Conservation (phyloP, 2,113 vertebrate species). For the Neotoma lepida region DNA sequence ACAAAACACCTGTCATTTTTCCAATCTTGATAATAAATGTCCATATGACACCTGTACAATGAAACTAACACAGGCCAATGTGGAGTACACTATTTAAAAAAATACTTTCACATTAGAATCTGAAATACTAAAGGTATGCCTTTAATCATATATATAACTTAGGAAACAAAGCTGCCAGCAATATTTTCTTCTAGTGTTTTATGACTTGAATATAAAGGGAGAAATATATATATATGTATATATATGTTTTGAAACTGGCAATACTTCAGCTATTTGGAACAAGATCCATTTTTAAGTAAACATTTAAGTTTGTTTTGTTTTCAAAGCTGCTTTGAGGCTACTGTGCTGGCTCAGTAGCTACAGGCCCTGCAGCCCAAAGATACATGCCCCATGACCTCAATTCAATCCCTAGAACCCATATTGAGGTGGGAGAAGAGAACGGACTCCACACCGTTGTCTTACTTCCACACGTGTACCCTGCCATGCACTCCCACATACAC, state of each 20-base stretch:
- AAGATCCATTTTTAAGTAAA: neutral
- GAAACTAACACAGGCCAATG: neutral
- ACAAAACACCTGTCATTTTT: neutral
- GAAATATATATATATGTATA: too few species aligned
- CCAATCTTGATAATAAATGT: neutral
- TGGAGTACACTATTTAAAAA: neutral
- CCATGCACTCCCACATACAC: neutral
- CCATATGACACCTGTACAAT: neutral
- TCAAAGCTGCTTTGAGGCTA: neutral
- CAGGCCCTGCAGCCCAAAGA: neutral
- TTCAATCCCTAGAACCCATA: neutral
- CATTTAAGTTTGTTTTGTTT: neutral
- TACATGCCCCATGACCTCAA: neutral
- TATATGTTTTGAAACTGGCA: neutral
- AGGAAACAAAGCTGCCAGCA: neutral
- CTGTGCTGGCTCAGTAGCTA: neutral
- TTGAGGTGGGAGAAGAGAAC: neutral
- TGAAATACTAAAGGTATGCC: conserved; percentile 27
- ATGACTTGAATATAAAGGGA: conserved; percentile 8
- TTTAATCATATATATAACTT: neutral
- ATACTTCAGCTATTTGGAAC: neutral
- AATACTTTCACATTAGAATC: conserved; percentile 32
- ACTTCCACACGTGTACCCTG: too few species aligned
- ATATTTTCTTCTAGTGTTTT: neutral
- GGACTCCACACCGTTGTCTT: neutral